Base-by-base conservation (phyloP, 2,888 invertebrate species). In the Amblyteles armatorius region DNA sequence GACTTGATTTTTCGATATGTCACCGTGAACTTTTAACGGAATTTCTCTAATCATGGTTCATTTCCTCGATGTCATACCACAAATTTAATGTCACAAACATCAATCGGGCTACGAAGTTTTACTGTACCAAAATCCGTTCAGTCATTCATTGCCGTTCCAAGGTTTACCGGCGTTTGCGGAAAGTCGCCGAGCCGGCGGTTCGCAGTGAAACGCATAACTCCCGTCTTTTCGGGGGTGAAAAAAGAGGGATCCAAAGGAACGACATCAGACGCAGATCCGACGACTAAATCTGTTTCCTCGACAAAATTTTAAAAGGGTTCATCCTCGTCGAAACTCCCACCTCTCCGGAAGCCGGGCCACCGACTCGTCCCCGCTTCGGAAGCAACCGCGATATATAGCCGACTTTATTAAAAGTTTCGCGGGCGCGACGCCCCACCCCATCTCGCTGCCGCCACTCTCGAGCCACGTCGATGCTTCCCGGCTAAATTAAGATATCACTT, bases 361-460 rank as follows among this genome's bases (percentile, higher is more conserved):
- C 13, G 57, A 82, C 50, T 71, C 36, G 74, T 26, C 63, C 55
- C 55, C n/a, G 40, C 52, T 44, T 40, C 72, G 2, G 65, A 65
- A 65, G 76, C 48, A n/a, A 19, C 50, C 60, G 6, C 40, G 69
- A 78, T 82, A 71, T 68, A 48, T 52, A 72, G 71, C 71, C 82
- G 91, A 91, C 90, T 91, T 91, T 91, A 91, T 91, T 91, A 90
- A 92, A 92, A 92, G 90, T 91, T 91, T 89, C 81, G 73, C 84
- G 81, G 83, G 69, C 76, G 82, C 76, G 83, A 74, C 84, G 72
- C 78, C 83, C 68, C 76, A 71, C 82, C 80, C 33, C 33, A 55
- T 57, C 57, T 33, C 33, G 22, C 79, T 68, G 81, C 50, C 68
- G 50, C 52, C 65, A 44, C 29, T 63, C 63, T 6, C 63, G 16